Base-by-base conservation (phyloP, 1,140 invertebrate species). In the Pachyrhynchus sulphureomaculatus region DNA sequence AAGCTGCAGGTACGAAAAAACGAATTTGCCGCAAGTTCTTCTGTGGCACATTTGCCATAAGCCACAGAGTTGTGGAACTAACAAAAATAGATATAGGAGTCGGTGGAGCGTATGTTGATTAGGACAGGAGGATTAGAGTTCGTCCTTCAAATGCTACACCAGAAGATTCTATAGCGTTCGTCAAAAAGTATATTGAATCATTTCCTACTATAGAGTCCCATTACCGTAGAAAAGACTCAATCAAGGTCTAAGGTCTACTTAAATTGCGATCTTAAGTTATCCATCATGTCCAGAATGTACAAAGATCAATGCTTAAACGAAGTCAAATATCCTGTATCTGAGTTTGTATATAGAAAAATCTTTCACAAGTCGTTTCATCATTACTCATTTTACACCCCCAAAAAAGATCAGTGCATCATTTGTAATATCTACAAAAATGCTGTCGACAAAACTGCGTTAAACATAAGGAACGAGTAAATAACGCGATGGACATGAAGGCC, bases 331-430 rank as follows among this genome's bases (percentile, higher is more conserved):
- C 5, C 24, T 15, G 48, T 51, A 8, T 51, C n/a, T 2, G 18
- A n/a, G n/a, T 8, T 51, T 18, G 53, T 55, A 4, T 55, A 55
- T 32, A 20, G n/a, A 44, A 44, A 42, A 44, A 55, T 32, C 1
- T 55, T 42, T 55, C 37, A 55, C 18, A 24, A 42, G 9, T 42
- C 12, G 29, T 23, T 5, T 2, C 39, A 23, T 29, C 1, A 4
- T 6, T 55, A 18, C n/a, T n/a, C 2, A 32, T 55, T 55, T 42
- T n/a, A 26, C 36, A 20, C 4, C 18, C 37, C 53, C 5, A 53
- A 53, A 20, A 53, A 39, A 33, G 29, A 51, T 18, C 29, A 51
- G 8, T 51, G 48, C 8, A 34, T n/a, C 15, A 0, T 1, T 1
- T 51, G 48, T 18, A 53, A 39, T n/a, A 0, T 20, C 6, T 39